Conservation (phyloP, 2,888 invertebrate genomes). For the Campaea margaritaria region DNA sequence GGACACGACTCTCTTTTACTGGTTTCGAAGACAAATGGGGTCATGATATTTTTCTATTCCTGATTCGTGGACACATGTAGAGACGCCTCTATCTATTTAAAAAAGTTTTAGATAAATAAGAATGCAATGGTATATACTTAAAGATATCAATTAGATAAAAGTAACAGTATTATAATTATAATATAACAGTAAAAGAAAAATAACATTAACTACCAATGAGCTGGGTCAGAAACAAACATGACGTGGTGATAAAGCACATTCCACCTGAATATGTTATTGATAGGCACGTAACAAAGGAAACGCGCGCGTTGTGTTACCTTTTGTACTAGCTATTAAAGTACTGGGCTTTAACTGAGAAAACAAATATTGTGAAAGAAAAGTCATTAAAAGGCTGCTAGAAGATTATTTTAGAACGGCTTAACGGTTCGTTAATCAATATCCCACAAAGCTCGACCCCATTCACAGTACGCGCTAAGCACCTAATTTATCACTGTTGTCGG, state of each 20-base stretch:
- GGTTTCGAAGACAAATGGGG: conserved; percentile 46
- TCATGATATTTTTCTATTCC: conserved; percentile 50
- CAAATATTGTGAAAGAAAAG: conserved; percentile 14
- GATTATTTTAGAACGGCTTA: conserved; percentile 9
- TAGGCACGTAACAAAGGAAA: conserved; percentile 29
- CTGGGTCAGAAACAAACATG: conserved; percentile 29
- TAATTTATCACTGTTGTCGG: conserved; percentile 15
- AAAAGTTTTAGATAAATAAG: no score
- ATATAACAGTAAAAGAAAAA: no score
- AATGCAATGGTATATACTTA: no score
- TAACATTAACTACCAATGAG: conserved; percentile 3
- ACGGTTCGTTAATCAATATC: conserved; percentile 9
- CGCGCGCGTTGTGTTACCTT: conserved; percentile 21
- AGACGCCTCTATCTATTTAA: conserved; percentile 58
- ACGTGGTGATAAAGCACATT: conserved; percentile 32
- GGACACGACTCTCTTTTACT: conserved; percentile 33
- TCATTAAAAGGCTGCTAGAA: not conserved
- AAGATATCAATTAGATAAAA: not conserved
- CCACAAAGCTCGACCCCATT: conserved; percentile 11
- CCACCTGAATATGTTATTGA: conserved; percentile 29
- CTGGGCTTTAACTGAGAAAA: conserved; percentile 1
- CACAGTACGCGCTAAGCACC: conserved; percentile 9
- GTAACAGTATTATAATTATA: no score
- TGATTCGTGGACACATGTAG: conserved; percentile 52
- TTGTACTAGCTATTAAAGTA: conserved; percentile 5